Conservation (phyloP, 2,888 invertebrate species). For the Idaea dimidiata region DNA sequence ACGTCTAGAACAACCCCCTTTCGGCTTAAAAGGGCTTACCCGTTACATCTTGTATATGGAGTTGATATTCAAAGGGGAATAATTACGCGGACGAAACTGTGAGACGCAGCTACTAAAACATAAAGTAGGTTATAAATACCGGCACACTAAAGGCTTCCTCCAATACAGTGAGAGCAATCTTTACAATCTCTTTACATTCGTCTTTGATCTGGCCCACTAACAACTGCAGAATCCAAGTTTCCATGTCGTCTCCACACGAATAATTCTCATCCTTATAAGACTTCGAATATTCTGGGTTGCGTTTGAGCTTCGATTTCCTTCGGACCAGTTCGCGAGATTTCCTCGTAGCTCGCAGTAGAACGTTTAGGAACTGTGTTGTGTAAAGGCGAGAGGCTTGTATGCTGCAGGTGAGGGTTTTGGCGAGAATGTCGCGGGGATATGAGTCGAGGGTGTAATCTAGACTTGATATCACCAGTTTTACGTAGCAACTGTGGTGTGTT, state of each 20-base stretch:
- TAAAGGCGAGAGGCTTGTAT: conserved; percentile 85
- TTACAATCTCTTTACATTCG: conserved; percentile 87
- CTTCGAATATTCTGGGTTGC: conserved; percentile 52
- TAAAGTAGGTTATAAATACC: conserved; percentile 60
- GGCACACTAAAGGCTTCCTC: conserved; percentile 96
- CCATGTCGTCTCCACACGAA: conserved; percentile 81
- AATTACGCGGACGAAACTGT: no score
- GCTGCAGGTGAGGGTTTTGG: conserved; percentile 80
- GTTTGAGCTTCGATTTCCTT: conserved; percentile 67
- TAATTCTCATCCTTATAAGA: conserved; percentile 51
- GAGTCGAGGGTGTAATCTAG: conserved; percentile 92
- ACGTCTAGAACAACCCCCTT: no score
- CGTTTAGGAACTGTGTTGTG: conserved; percentile 94
- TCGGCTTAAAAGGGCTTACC: no score
- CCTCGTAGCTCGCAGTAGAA: conserved; percentile 88
- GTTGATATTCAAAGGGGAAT: no score
- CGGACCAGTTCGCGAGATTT: conserved; percentile 68
- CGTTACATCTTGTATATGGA: no score
- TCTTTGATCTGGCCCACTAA: conserved; percentile 93
- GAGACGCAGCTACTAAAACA: not conserved
- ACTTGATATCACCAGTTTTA: conserved; percentile 95
- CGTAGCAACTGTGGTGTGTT: conserved; percentile 94
- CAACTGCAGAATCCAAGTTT: conserved; percentile 92
- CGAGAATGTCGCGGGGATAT: conserved; percentile 84
- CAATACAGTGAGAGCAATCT: conserved; percentile 89